A percentile compares a stretch with the other conserved stretches of the same genome.
phyloP scores from a whole-genome alignment of 2,888 invertebrate genomes.

The Branchipolynoe longqiensis region DNA sequence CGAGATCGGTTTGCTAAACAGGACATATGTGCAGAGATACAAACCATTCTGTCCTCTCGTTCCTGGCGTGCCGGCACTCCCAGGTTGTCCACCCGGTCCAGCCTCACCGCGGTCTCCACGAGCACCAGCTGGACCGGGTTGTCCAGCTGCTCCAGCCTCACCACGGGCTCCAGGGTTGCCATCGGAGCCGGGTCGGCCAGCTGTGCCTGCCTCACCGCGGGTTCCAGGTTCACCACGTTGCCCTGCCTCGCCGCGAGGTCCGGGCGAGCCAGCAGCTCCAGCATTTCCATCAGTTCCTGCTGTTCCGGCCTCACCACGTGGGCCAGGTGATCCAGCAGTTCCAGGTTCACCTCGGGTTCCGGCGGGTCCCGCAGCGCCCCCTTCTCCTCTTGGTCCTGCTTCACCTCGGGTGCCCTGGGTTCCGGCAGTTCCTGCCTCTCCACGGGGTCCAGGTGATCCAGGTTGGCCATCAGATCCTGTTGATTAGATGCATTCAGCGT shows the following conservation, averaged over 20 bases:
- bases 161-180: slow-evolving; percentile 75
- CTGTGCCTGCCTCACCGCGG: slow-evolving; percentile 66
- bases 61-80: slow-evolving; percentile 84
- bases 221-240: slow-evolving; percentile 60
- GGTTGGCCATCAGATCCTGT: slow-evolving; percentile 75
- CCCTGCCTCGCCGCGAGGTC: slow-evolving; percentile 60
- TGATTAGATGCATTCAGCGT: no score
- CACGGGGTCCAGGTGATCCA: slow-evolving; percentile 83
- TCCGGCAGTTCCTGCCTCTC: slow-evolving; percentile 83
- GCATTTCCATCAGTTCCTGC: slow-evolving; percentile 60
- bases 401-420: slow-evolving; percentile 69
- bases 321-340: slow-evolving; percentile 57
- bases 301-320: slow-evolving; percentile 61
- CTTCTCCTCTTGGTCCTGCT: slow-evolving; percentile 64
- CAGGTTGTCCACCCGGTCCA: slow-evolving; percentile 85
- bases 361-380: slow-evolving; percentile 59
- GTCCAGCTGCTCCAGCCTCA: slow-evolving; percentile 56
- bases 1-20: no score
- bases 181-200: slow-evolving; percentile 59
- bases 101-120: slow-evolving; percentile 53
- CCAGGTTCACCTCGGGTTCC: slow-evolving; percentile 63
- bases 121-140: slow-evolving; percentile 43
- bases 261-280: slow-evolving; percentile 61
- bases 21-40: no score
- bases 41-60: slow-evolving; percentile 58